Evolutionary conservation across 2,113 vertebrate species (phyloP).

Genomic region (Scatophagus argus): DNA sequence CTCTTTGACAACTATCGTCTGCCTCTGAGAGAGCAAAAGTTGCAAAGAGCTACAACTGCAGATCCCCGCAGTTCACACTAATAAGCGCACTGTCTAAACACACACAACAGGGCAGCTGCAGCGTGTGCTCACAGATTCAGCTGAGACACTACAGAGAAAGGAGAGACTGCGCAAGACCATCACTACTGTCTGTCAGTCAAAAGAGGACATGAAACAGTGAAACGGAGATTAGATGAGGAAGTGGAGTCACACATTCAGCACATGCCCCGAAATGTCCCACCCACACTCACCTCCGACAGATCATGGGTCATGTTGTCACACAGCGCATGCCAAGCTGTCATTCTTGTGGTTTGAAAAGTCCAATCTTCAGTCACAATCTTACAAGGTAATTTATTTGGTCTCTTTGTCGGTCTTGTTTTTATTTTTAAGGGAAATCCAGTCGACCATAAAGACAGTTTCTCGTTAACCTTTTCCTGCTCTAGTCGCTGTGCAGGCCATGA

Average conservation of each 20-base stretch:
- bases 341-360: constrained; percentile 54
- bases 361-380: not conserved
- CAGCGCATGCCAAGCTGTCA: constrained; percentile 62
- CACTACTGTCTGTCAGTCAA: constrained; percentile 56
- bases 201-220: constrained; percentile 78
- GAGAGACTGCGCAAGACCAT: constrained; percentile 21
- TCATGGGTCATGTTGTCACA: constrained; percentile 78
- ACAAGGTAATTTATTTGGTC: not conserved
- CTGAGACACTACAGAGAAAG: constrained; percentile 13
- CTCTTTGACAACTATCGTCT: not conserved
- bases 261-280: constrained; percentile 70
- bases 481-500: constrained; percentile 30
- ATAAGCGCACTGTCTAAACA: constrained; percentile 36
- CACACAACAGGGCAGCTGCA: constrained; percentile 40
- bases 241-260: constrained; percentile 79
- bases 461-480: not conserved
- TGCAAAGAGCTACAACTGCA: constrained; percentile 9
- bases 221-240: constrained; percentile 74
- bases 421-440: constrained; percentile 8
- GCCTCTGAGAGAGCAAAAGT: not conserved
- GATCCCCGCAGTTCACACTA: constrained; percentile 31
- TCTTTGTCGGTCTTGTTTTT: not conserved
- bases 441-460: constrained; percentile 17
- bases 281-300: constrained; percentile 70
- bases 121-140: constrained; percentile 22